Evolutionary conservation across 2,888 invertebrate species (phyloP), one percentile per base, ranked within the genome.

Genomic region (Mythimna pallens): DNA sequence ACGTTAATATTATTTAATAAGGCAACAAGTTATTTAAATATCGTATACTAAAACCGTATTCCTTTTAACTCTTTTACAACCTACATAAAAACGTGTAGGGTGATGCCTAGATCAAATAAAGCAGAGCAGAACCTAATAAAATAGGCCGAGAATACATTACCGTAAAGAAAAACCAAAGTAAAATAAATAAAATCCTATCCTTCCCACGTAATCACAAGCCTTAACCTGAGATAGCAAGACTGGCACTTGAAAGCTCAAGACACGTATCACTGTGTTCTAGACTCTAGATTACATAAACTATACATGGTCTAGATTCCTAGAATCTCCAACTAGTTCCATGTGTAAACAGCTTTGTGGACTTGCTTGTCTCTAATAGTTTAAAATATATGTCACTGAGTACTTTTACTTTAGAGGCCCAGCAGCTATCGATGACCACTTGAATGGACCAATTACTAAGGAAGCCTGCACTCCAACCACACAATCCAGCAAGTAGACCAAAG

Each of bases 361-460:
- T 73, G 57, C 72, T 84, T 86, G 83, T 66, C 81, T 81, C 73
- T 84, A 85, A 85, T 88, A 83, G 88, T 78, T 86, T 83, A 77
- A 79, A 79, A 80, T 78, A 81, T 81, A 77, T 88, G 81, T 87
- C 81, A 83, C 80, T 77, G n/a, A 58, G 73, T 82, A 76, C 17
- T 47, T 17, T 20, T 43, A 12, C 14, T 43, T 47, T 25, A 25
- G 25, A 25, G 25, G 25, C 25, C 25, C 25, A 25, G 2, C 25
- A 36, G 36, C 36, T 36, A 36, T 36, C 36, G 36, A 9, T 36
- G 9, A 36, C 36, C 36, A 36, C 36, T 36, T 36, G 2, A 36
- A 36, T 36, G 9, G 36, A 36, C 36, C 36, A 36, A 36, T 36
- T 36, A 36, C 36, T 36, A 8, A 36, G 9, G 9, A 36, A 9